Percentiles rank a stretch among this genome's conserved stretches.
Conservation (phyloP, 2,888 invertebrate species). For the Meiosimyza platycephala region DNA sequence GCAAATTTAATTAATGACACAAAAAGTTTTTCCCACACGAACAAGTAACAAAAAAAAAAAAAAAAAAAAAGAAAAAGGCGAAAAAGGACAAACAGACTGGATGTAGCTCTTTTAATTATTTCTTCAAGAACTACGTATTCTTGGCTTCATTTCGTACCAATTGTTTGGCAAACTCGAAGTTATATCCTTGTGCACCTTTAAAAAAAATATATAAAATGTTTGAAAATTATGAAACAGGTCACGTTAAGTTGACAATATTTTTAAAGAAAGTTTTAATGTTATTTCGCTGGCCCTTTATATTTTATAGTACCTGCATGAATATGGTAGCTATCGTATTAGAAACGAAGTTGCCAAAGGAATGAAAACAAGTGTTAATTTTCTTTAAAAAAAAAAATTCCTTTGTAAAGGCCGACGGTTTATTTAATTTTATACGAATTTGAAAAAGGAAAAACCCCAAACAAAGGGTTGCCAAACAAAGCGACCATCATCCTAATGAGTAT, state of each 20-base stretch:
- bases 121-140: background rate
- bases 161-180: background rate
- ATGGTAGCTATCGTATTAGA: too few relatives aligned
- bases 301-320: too few relatives aligned
- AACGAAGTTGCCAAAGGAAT: too few relatives aligned
- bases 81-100: background rate
- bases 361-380: too few relatives aligned
- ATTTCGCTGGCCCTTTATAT: too few relatives aligned
- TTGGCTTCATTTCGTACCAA: constrained; percentile 2
- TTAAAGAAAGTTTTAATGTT: constrained; percentile 7
- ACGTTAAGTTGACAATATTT: constrained; percentile 10
- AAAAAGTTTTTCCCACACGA: constrained; percentile 20
- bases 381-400: background rate
- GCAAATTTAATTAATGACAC: constrained; percentile 29
- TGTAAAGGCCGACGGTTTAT: background rate
- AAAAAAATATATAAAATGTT: background rate
- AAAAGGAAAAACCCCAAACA: background rate
- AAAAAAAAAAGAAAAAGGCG: background rate
- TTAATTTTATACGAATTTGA: background rate
- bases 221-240: constrained; percentile 13
- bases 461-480: constrained; percentile 7
- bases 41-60: constrained; percentile 7
- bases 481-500: constrained; percentile 9
- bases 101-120: background rate
- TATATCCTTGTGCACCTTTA: background rate